Conservation (phyloP, 1,140 invertebrate species). For the Drosophila murphyi region DNA sequence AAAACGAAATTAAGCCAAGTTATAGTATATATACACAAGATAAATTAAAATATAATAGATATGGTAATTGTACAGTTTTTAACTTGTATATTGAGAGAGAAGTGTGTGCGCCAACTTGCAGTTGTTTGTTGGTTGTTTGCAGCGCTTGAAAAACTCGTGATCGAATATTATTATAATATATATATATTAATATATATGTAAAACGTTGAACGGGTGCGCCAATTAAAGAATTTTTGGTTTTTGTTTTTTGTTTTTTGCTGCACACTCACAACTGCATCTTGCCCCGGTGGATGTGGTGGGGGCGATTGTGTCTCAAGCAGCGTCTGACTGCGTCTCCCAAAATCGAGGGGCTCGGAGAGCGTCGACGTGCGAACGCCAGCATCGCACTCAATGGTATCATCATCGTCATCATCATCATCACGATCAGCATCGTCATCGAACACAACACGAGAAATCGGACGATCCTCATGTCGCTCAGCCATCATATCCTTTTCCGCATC, state of each 20-base stretch:
- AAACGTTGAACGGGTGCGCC: slow-evolving; percentile 59
- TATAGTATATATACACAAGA: slow-evolving; percentile 34
- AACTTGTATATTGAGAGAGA: slow-evolving; percentile 24
- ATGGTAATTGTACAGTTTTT: slow-evolving; percentile 31
- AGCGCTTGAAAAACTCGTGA: slow-evolving; percentile 60
- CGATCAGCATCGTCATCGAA: slow-evolving; percentile 15
- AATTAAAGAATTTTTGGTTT: slow-evolving; percentile 59
- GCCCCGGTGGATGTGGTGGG: not conserved
- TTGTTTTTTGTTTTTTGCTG: slow-evolving; percentile 32
- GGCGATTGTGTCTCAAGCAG: slow-evolving; percentile 57
- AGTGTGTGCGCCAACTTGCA: slow-evolving; percentile 62
- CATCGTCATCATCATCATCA: slow-evolving; percentile 51
- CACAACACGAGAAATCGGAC: not conserved
- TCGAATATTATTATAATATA: slow-evolving; percentile 14
- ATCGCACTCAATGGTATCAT: slow-evolving; percentile 74
- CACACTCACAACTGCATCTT: slow-evolving; percentile 68
- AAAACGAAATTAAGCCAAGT: slow-evolving; percentile 57
- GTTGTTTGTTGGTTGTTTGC: slow-evolving; percentile 47
- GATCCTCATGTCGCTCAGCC: slow-evolving; percentile 16
- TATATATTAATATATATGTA: slow-evolving; percentile 40
- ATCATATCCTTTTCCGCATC: slow-evolving; percentile 62
- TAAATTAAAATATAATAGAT: not conserved
- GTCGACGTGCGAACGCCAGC: slow-evolving; percentile 72
- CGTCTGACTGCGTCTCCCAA: slow-evolving; percentile 70
- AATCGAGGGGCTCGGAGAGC: slow-evolving; percentile 85